A percentile compares a stretch with the other conserved stretches of the same genome.
Evolutionary conservation across 2,888 invertebrate genomes (phyloP).

Genomic region (Rhagium mordax): DNA sequence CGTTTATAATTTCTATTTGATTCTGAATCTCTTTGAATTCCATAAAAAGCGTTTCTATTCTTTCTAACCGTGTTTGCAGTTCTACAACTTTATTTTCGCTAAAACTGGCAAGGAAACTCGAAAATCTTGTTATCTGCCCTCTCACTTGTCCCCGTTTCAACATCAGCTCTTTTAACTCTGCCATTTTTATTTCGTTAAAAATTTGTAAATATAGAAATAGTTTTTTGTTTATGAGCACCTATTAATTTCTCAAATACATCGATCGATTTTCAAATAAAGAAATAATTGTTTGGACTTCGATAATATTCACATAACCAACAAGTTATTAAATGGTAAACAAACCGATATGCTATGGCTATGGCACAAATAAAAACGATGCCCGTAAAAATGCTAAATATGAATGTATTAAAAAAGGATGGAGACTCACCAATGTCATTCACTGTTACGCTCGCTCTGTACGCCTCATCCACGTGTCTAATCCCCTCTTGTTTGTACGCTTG

Average conservation of each 20-base stretch:
- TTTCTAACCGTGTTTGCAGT: conserved; percentile 5
- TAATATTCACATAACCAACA: too few species aligned
- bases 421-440: background rate
- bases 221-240: too few species aligned
- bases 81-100: background rate
- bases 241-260: too few species aligned
- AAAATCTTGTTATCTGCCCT: background rate
- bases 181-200: too few species aligned
- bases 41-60: background rate
- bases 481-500: too few species aligned
- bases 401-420: background rate
- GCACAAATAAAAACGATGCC: background rate
- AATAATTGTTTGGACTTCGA: too few species aligned
- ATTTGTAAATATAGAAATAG: too few species aligned
- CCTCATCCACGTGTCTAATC: too few species aligned
- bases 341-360: too few species aligned
- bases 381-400: background rate
- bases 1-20: background rate
- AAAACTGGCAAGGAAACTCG: background rate
- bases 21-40: background rate
- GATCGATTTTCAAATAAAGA: too few species aligned
- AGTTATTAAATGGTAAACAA: too few species aligned
- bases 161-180: background rate
- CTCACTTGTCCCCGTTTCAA: conserved; percentile 5
- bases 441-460: too few species aligned